Percentiles rank a stretch among this genome's conserved stretches.
Evolutionary conservation across 2,888 invertebrate genomes (phyloP).

Genomic region (Ecdyonurus torrentis): DNA sequence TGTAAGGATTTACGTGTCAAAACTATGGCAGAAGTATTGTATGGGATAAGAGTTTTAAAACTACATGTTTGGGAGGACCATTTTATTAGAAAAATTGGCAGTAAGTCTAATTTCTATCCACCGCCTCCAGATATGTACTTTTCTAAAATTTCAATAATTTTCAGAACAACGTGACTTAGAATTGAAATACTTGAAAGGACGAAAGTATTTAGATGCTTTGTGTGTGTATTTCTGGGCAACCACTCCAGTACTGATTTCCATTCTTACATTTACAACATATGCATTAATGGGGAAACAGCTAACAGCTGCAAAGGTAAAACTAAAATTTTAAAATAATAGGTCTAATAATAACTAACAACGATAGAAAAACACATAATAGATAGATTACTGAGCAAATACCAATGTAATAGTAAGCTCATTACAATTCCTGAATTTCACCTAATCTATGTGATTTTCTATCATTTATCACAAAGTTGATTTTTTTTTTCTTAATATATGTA

Average conservation of each 20-base stretch:
- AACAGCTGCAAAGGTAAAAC: slow-evolving; percentile 60
- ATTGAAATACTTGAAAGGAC: slow-evolving; percentile 56
- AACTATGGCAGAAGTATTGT: slow-evolving; percentile 69
- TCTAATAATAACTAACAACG: slow-evolving; percentile 4
- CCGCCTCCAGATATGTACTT: too few species aligned
- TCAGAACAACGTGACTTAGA: slow-evolving; percentile 50
- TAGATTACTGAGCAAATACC: not conserved
- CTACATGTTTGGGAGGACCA: slow-evolving; percentile 86
- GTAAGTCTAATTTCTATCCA: slow-evolving; percentile 34
- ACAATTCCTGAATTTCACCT: too few species aligned
- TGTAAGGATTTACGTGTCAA: slow-evolving; percentile 82
- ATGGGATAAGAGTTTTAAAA: slow-evolving; percentile 80
- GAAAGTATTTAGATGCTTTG: slow-evolving; percentile 92
- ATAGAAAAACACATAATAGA: not conserved
- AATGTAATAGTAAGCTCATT: too few species aligned
- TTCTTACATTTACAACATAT: slow-evolving; percentile 66
- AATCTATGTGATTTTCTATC: too few species aligned
- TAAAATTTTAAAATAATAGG: not conserved
- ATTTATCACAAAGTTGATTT: too few species aligned
- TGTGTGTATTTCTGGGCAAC: slow-evolving; percentile 99
- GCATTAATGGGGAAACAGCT: slow-evolving; percentile 59
- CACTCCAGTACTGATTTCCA: slow-evolving; percentile 79
- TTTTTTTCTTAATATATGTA: too few species aligned
- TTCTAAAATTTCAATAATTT: not conserved
- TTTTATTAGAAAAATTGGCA: slow-evolving; percentile 52